Evolutionary conservation across 2,888 invertebrate species (phyloP).

Genomic region (Caenorhabditis afra): DNA sequence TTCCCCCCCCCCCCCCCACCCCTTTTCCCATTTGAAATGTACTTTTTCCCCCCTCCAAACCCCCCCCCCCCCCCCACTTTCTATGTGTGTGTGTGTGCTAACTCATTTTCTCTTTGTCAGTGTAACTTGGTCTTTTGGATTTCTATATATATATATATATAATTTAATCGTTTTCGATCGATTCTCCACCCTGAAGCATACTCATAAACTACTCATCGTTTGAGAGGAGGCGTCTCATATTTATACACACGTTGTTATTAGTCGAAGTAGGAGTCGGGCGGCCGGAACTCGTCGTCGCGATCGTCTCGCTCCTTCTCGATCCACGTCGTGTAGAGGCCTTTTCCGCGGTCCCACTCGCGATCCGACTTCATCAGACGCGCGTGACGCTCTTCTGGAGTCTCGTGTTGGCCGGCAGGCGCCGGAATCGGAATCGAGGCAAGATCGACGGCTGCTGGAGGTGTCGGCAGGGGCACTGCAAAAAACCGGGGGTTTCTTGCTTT

Average conservation of each 20-base stretch:
- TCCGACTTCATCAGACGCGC: slow-evolving; percentile 61
- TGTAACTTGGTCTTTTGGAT: not conserved
- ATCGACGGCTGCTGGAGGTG: slow-evolving; percentile 38
- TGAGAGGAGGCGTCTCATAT: too few relatives aligned
- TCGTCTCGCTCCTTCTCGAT: slow-evolving; percentile 72
- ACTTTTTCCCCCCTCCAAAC: not conserved
- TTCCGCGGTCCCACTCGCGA: slow-evolving; percentile 77
- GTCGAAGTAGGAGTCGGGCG: slow-evolving; percentile 69
- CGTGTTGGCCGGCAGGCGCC: slow-evolving; percentile 17
- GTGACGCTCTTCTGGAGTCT: slow-evolving; percentile 59
- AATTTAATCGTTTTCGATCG: too few relatives aligned
- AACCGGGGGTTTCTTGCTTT: not conserved
- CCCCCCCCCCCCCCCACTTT: not conserved
- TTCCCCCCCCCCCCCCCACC: slow-evolving; percentile 1
- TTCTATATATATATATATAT: slow-evolving; percentile 3
- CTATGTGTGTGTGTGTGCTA: slow-evolving; percentile 15
- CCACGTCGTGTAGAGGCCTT: slow-evolving; percentile 69
- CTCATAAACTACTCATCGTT: too few relatives aligned
- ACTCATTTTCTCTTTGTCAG: slow-evolving; percentile 12
- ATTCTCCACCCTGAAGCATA: too few relatives aligned
- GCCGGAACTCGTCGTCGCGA: slow-evolving; percentile 75
- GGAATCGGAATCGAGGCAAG: slow-evolving; percentile 66
- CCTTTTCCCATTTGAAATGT: slow-evolving; percentile 10
- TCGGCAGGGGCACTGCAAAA: slow-evolving; percentile 56
- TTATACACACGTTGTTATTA: too few relatives aligned